Evolutionary conservation across 64 coral and sea anemone genomes (phyloP), one percentile per base, ranked within the genome.

Genomic region (Montipora efflorescens): DNA sequence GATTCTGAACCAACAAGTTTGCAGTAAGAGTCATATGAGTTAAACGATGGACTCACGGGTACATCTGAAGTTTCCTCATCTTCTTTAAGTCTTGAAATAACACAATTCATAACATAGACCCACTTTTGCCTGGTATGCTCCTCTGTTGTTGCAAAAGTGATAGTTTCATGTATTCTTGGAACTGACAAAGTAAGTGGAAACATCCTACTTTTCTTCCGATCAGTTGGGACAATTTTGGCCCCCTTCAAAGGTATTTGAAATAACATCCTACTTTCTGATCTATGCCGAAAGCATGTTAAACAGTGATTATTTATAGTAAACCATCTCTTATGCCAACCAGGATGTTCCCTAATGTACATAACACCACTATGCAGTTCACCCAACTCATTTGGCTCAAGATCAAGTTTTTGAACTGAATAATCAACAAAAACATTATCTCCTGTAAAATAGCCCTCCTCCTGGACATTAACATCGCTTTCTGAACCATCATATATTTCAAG

Each of bases 311-410:
- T 97, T 21, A 97, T 74, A 19, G 79, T 78, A 88, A 97, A 94
- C 95, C 95, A 97, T n/a, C 95, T 93, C 68, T 97, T 97, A 47
- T 97, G 92, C 95, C 95, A 97, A 5, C 92, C 95, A 19, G 95
- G 92, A 46, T 90, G 95, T 74, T 97, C 92, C 67, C 95, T 82
- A 52, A 97, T 94, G 64, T 97, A 97, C 83, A 97, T 73, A 43
- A 72, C 48, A 67, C 95, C 89, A 78, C 67, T 77, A 50, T 94
- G 87, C 74, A 97, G 75, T 72, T 94, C 95, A 50, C 92, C 95
- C 45, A 84, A 73, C 23, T 94, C 95, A 84, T 97, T 97, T 12
- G 93, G 95, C 69, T 94, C 83, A 52, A 97, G 44, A 25, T 94
- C 78, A 75, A 84, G 79, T 84, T 91, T 79, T 4, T 94, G 79